Evolutionary conservation across 1,140 invertebrate genomes (phyloP), one percentile per base, ranked within the genome.

Genomic region (Magallana angulata): DNA sequence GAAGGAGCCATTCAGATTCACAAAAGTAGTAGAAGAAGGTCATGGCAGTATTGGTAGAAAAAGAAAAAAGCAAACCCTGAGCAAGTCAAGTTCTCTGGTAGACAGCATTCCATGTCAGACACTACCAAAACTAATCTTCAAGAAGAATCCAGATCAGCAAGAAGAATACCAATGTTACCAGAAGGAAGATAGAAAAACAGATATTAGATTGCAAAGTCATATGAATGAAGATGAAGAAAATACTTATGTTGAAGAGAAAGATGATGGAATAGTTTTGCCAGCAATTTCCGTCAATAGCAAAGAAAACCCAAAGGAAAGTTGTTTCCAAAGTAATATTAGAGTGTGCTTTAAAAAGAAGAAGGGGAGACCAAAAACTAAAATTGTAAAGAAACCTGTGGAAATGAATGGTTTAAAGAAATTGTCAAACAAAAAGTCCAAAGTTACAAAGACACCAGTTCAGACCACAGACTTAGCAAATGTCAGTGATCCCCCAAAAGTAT

Each of bases 321-420:
- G 24, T 76, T 18, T 76, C 68, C 68, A 76, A 76, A 76, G 68
- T 76, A 76, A 24, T 30, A 30, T 30, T 3, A 71, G 64, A 30
- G 68, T 76, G 5, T 76, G 68, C 36, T 76, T 76, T 76, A 76
- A 76, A 82, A 82, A 58, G 48, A 82, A 58, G 48, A 82, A 30
- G 57, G 57, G 81, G 14, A 82, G 57, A 24, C 48, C 48, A 57
- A 82, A 58, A 58, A n/a, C 18, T 30, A 58, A 82, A 30, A 57
- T n/a, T 6, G 5, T 57, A 57, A 56, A 57, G 18, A 82, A 58
- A 57, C 3, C 12, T 57, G 56, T 7, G 14, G 12, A 4, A 1
- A 57, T 30, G 36, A 24, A 56, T 9, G 12, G 8, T 57, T 57
- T 14, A n/a, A 57, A 57, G 7, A 24, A 36, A 57, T n/a, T 9